Base-by-base conservation (phyloP, 2,797 vertebrate species). In the Dicrostonyx torquatus region DNA sequence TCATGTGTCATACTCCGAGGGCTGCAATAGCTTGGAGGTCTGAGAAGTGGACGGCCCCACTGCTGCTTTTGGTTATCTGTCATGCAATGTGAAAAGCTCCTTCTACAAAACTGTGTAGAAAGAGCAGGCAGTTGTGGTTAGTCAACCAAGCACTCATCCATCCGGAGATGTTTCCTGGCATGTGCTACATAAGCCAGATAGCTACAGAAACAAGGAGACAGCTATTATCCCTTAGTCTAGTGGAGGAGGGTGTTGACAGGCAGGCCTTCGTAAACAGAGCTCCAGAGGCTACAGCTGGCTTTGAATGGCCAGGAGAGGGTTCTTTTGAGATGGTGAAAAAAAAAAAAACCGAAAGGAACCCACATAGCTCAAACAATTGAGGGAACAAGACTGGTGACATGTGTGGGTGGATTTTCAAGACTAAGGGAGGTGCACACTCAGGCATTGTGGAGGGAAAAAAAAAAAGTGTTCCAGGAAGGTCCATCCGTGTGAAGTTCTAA, bases 241-340 rank as follows among this genome's bases (percentile, higher is more conserved):
- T 10, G 10, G 62, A 55, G 37, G 10, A 75, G 3, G 10, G 12
- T 0, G 0, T 14, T 29, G 20, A 14, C 22, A 58, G 53, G 45
- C 17, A 72, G 68, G n/a, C 29, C 13, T 22, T 13, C 11, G 40
- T 75, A 60, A 24, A 20, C 29, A 31, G 75, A 43, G 20, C 17
- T 58, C 34, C 20, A 73, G 66, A 79, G 84, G n/a, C 24, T 95
- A 12, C 22, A 40, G 31, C 14, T 73, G 77, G 24, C 55, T 90
- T 68, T 75, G 79, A 84, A 24, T 29, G n/a, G 9, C 64, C 60
- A 55, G 37, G 55, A 68, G 60, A 75, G 40, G 15, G 73, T 60
- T 70, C 72, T 66, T 93, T n/a, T 75, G 75, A 84, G 60, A 15
- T 72, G 45, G 17, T 34, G 8, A 29, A 40, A 31, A 64, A 84